These are phyloP conservation scores for Heteropelma amictum DNA, from an alignment of 2,888 invertebrate species.

Conservation along the genomic window DNA sequence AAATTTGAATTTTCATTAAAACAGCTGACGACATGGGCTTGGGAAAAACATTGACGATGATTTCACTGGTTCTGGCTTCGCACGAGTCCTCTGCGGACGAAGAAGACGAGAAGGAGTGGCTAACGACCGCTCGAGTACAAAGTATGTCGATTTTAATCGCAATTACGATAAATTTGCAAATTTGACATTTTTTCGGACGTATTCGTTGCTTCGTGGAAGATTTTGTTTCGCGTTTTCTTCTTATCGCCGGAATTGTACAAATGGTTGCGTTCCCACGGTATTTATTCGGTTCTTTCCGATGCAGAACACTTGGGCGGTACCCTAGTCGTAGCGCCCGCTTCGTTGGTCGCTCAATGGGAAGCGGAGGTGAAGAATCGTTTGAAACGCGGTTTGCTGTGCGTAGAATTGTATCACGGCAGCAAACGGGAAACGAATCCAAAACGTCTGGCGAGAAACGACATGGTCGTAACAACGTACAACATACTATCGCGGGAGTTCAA, in stretches of 20 bases:
- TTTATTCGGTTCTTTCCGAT: conserved; percentile 44
- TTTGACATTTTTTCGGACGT: neutral
- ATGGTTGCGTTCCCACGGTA: neutral
- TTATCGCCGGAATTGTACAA: neutral
- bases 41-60: conserved; percentile 91
- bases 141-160: conserved; percentile 20
- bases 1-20: conserved; percentile 10
- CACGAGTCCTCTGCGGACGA: conserved; percentile 66
- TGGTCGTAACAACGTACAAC: conserved; percentile 94
- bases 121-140: conserved; percentile 60
- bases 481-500: conserved; percentile 83
- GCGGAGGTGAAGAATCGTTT: conserved; percentile 86
- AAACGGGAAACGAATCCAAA: conserved; percentile 81
- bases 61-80: conserved; percentile 82
- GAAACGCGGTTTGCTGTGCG: conserved; percentile 81
- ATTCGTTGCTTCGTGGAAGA: neutral
- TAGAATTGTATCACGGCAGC: conserved; percentile 88
- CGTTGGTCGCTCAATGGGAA: conserved; percentile 94
- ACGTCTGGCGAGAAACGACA: conserved; percentile 84
- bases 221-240: neutral
- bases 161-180: neutral
- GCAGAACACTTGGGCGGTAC: conserved; percentile 82
- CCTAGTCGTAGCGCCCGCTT: conserved; percentile 95
- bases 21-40: conserved; percentile 89
- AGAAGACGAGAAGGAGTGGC: conserved; percentile 62